These are phyloP conservation scores for Drosophila tropicalis DNA, from an alignment of 1,140 invertebrate genomes.

Conservation along the genomic window DNA sequence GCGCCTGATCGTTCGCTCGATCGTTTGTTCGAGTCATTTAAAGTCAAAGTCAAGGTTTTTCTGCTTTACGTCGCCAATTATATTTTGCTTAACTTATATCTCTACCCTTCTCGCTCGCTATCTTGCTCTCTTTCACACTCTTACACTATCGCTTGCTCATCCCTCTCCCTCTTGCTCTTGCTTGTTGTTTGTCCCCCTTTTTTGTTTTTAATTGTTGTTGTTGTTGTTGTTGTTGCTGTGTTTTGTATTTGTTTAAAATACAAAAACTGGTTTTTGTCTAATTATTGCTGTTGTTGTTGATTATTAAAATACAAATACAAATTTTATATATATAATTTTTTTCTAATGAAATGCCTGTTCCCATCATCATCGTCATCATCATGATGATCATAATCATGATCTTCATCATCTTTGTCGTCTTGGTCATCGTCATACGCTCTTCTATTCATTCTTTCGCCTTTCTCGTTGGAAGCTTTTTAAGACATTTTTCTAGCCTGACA, in stretches of 20 bases:
- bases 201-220: conserved; percentile 12
- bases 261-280: conserved; percentile 76
- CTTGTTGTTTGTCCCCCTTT: conserved; percentile 35
- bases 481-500: conserved; percentile 67
- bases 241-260: conserved; percentile 59
- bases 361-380: conserved; percentile 42
- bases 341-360: conserved; percentile 64
- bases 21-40: conserved; percentile 70
- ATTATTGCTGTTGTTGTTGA: conserved; percentile 67
- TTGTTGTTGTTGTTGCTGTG: conserved; percentile 32
- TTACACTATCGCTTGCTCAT: conserved; percentile 35
- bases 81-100: conserved; percentile 30
- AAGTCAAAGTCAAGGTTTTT: conserved; percentile 83
- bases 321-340: conserved; percentile 35
- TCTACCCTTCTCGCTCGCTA: background rate
- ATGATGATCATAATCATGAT: conserved; percentile 25
- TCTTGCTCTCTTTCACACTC: conserved; percentile 35
- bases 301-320: conserved; percentile 61
- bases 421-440: conserved; percentile 4
- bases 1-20: conserved; percentile 42
- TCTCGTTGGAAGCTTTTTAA: conserved; percentile 57
- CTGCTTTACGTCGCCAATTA: conserved; percentile 81
- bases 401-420: background rate
- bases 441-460: conserved; percentile 9
- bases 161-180: conserved; percentile 45